Evolutionary conservation across 53 echinoderm and acorn worm species (phyloP), one percentile per base, ranked within the genome.

Genomic region (Stichopus horrens): DNA sequence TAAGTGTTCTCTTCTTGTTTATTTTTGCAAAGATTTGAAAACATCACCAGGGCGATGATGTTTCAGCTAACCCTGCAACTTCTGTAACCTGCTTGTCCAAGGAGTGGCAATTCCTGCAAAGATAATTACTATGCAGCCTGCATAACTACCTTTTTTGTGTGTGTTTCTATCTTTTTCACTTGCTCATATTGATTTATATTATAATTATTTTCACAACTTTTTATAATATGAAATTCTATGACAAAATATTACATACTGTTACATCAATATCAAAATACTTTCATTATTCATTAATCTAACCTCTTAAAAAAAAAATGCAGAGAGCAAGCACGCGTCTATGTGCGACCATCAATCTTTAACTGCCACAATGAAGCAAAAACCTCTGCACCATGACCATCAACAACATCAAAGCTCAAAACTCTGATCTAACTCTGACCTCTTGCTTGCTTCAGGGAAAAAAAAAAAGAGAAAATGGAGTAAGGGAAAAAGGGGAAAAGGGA

Each of bases 241-340:
- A 71, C 71, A 71, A 71, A 71, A 71, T 71, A 71, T 71, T 71
- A 71, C 71, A 71, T 71, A 71, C 71, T 71, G 71, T 71, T 71
- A 71, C 71, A 71, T 71, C 71, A 18, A 71, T 71, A 71, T 71
- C 71, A 71, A 71, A 71, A 71, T 71, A 71, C 19, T 71, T 71
- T 71, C 6, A n/a, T 71, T n/a, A 71, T 59, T 63, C 4, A 63
- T 63, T 13, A 63, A 6, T 63, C 63, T 63, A 63, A 16, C 11
- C 63, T 63, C 11, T 63, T 63, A 63, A 63, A 13, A 63, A 16
- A 10, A 63, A 63, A 16, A 63, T 13, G 63, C 63, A 63, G 37
- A 13, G 8, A 63, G 63, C 63, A 63, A 63, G 63, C 63, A 63
- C 16, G 7, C 63, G 7, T 63, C 63, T 63, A 63, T 16, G 16